Percentiles rank a stretch among this genome's conserved stretches.
These are phyloP conservation scores for Smutsia gigantea DNA, from an alignment of 2,797 vertebrate genomes.

Conservation along the genomic window DNA sequence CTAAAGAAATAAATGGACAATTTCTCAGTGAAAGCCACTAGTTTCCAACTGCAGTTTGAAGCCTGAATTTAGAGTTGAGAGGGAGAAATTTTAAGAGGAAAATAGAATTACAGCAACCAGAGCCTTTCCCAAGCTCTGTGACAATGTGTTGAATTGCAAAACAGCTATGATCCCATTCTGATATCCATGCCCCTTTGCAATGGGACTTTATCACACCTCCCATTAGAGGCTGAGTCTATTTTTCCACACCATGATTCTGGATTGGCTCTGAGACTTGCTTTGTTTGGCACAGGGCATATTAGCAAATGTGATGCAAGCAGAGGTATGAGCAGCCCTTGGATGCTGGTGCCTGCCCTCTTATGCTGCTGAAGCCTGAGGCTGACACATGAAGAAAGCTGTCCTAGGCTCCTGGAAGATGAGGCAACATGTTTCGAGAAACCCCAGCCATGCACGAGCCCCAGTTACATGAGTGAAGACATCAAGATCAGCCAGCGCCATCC, in stretches of 20 bases:
- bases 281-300: not conserved
- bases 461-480: not conserved
- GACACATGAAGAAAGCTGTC: not conserved
- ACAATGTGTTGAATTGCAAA: not conserved
- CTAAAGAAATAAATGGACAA: not conserved
- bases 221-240: not conserved
- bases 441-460: not conserved
- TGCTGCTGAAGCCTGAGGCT: not conserved
- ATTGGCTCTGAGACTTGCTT: not conserved
- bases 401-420: not conserved
- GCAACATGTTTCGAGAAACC: not conserved
- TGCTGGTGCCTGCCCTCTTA: accelerated
- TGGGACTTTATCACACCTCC: not conserved
- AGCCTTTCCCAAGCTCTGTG: not conserved
- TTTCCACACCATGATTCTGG: not conserved
- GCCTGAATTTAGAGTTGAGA: not conserved
- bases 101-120: not conserved
- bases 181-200: not conserved
- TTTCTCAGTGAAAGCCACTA: not conserved
- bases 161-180: not conserved
- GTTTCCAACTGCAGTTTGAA: not conserved
- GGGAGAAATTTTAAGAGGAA: not conserved
- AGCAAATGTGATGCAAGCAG: not conserved
- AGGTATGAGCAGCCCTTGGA: not conserved
- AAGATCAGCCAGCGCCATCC: not conserved